Evolutionary conservation across 2,113 vertebrate genomes (phyloP).

Genomic region (Grammomys dolichurus): DNA sequence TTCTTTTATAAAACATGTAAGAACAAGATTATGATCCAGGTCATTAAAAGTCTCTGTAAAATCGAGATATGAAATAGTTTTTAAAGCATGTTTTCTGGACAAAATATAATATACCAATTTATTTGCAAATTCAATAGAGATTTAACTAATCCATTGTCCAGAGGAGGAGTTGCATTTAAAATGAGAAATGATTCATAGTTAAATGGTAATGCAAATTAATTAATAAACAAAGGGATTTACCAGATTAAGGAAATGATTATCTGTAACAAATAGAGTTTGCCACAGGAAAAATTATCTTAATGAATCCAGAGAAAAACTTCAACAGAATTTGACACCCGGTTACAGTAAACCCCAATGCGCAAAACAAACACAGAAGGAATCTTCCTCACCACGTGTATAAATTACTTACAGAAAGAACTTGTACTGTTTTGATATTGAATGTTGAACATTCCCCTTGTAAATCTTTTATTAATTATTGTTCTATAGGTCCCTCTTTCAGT

Average conservation of each 20-base stretch:
- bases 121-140: conserved; percentile 4
- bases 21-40: neutral
- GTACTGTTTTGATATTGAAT: neutral
- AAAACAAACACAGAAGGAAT: neutral
- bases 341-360: neutral
- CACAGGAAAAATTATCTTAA: neutral
- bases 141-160: neutral
- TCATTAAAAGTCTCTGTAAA: neutral
- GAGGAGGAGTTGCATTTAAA: neutral
- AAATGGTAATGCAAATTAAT: neutral
- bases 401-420: neutral
- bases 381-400: neutral
- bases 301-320: neutral
- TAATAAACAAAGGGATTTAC: neutral
- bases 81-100: neutral
- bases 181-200: neutral
- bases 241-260: conserved; percentile 13
- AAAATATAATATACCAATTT: neutral
- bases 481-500: neutral
- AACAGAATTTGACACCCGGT: neutral
- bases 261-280: neutral
- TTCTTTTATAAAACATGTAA: neutral
- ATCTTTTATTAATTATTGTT: neutral
- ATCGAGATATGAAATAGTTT: conserved; percentile 33
- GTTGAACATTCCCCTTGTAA: neutral